A percentile compares a stretch with the other conserved stretches of the same genome.
Evolutionary conservation across 2,797 vertebrate genomes (phyloP).

Genomic region (Florisuga fusca): DNA sequence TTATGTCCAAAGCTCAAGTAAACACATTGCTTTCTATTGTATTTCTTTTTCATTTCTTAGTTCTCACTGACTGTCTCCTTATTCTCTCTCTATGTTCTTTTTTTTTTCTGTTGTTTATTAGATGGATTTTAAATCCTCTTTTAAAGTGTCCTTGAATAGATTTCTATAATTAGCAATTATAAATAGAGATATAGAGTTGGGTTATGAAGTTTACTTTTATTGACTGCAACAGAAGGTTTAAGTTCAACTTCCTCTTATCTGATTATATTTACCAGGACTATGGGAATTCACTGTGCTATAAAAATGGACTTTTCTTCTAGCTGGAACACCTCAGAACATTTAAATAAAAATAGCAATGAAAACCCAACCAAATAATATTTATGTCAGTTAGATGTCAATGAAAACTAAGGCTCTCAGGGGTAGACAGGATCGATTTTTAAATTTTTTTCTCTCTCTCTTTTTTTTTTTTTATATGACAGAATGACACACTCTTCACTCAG

Average conservation of each 20-base stretch:
- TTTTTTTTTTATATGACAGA: slow-evolving; percentile 74
- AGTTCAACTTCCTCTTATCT: slow-evolving; percentile 58
- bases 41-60: background rate
- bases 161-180: slow-evolving; percentile 54
- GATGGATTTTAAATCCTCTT: background rate
- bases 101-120: background rate
- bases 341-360: slow-evolving; percentile 76
- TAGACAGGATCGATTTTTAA: slow-evolving; percentile 77
- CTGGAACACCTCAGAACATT: slow-evolving; percentile 65
- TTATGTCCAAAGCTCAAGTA: slow-evolving; percentile 21
- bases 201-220: slow-evolving; percentile 59
- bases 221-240: slow-evolving; percentile 50
- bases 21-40: background rate
- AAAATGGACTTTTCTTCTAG: slow-evolving; percentile 45
- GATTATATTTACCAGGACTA: slow-evolving; percentile 56
- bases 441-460: slow-evolving; percentile 52
- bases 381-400: slow-evolving; percentile 75
- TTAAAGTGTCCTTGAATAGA: slow-evolving; percentile 30
- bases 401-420: slow-evolving; percentile 72
- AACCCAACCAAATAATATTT: slow-evolving; percentile 71
- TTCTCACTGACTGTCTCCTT: background rate
- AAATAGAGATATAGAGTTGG: slow-evolving; percentile 13
- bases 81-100: background rate
- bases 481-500: slow-evolving; percentile 79
- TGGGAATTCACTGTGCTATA: slow-evolving; percentile 20